These are phyloP conservation scores for Myocastor coypus DNA, from an alignment of 2,113 vertebrate species.

Conservation along the genomic window DNA sequence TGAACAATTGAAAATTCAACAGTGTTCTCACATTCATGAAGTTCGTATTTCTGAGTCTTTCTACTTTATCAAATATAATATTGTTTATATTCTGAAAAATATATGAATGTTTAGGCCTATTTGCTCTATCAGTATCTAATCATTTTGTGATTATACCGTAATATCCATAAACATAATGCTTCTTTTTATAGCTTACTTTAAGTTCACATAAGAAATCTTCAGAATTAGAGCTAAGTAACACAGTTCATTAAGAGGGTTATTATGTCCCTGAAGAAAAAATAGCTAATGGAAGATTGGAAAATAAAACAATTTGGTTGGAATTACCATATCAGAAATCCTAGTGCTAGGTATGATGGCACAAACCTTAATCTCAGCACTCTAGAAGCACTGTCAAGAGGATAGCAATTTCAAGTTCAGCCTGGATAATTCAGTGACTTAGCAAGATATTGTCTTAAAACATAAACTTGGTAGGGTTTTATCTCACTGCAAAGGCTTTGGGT, in stretches of 20 bases:
- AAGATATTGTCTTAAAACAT: too few relatives aligned
- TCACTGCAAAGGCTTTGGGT: too few relatives aligned
- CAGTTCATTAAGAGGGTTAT: neutral
- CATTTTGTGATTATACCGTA: neutral
- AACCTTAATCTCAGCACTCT: too few relatives aligned
- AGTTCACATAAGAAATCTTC: neutral
- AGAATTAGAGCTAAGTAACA: neutral
- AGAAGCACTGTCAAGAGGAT: too few relatives aligned
- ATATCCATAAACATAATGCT: neutral
- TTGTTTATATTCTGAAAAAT: neutral
- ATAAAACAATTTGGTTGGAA: accelerated
- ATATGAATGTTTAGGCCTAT: neutral
- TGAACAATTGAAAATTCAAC: neutral
- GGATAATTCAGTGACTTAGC: too few relatives aligned
- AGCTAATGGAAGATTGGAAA: neutral
- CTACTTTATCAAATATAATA: neutral
- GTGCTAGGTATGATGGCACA: neutral
- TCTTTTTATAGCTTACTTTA: neutral
- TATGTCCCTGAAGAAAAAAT: neutral
- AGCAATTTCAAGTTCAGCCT: too few relatives aligned
- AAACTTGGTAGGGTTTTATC: too few relatives aligned
- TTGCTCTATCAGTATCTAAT: neutral
- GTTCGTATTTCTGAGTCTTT: neutral
- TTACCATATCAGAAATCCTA: neutral
- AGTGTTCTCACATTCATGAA: neutral